phyloP scores from a whole-genome alignment of 2,113 vertebrate species.

The Calypte anna region DNA sequence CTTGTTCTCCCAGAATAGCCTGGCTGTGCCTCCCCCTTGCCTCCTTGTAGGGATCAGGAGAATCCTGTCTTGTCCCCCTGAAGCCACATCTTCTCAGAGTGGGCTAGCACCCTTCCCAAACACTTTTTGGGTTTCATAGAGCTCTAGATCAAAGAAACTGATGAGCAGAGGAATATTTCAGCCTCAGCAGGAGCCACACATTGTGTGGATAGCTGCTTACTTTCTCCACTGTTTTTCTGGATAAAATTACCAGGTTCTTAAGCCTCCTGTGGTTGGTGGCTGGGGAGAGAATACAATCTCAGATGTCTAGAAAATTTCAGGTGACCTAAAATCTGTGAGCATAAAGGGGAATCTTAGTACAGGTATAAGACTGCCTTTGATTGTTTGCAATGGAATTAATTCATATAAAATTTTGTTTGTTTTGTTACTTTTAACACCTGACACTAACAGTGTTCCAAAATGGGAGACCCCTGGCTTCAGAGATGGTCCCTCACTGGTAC shows the following conservation, averaged over 20 bases:
- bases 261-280: background rate
- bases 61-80: fast-evolving
- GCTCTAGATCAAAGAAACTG: too few relatives aligned
- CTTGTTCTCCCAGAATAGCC: background rate
- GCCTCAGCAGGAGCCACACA: too few relatives aligned
- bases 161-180: too few relatives aligned
- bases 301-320: background rate
- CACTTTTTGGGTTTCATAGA: too few relatives aligned
- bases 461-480: background rate
- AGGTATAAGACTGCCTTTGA: background rate
- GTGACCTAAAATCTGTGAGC: background rate
- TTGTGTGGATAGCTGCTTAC: too few relatives aligned
- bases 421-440: background rate
- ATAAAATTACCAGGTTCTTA: background rate
- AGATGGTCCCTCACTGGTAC: background rate
- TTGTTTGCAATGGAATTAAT: background rate
- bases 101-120: too few relatives aligned
- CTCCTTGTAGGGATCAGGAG: background rate
- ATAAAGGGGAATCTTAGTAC: background rate
- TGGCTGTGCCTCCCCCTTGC: background rate
- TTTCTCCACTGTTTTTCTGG: background rate
- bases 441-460: background rate
- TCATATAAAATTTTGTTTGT: background rate
- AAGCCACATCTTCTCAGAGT: background rate
- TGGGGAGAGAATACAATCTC: background rate